Evolutionary conservation across 1,140 invertebrate species (phyloP).

Genomic region (Apolygus lucorum): DNA sequence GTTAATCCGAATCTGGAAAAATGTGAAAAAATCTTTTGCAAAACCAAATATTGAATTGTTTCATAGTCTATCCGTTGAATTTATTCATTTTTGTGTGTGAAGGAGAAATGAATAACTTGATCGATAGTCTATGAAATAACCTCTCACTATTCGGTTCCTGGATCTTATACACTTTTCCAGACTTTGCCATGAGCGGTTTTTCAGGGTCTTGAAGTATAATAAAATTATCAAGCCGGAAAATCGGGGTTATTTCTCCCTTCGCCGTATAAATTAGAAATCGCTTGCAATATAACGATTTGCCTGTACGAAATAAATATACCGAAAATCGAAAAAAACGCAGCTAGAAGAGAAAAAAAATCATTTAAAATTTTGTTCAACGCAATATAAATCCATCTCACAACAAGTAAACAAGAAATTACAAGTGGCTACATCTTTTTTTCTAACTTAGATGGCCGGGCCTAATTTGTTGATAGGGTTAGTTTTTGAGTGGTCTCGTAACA

Average conservation of each 20-base stretch:
- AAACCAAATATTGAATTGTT: background rate
- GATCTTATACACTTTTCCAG: no score
- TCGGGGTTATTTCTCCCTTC: no score
- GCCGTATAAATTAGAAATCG: slow-evolving; percentile 14
- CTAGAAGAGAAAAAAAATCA: slow-evolving; percentile 1
- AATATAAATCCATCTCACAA: slow-evolving; percentile 29
- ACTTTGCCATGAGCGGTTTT: no score
- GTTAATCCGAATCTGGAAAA: slow-evolving; percentile 4
- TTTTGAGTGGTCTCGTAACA: no score
- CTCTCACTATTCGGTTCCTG: no score
- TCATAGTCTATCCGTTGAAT: no score
- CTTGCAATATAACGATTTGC: no score
- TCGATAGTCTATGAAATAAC: no score
- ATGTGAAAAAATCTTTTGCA: background rate
- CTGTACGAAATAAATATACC: slow-evolving; percentile 17
- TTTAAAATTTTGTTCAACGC: background rate
- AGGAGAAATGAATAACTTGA: no score
- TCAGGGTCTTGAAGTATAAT: background rate
- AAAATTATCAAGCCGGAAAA: background rate
- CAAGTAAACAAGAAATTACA: background rate
- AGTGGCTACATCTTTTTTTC: background rate
- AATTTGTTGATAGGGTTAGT: slow-evolving; percentile 25
- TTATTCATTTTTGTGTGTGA: no score
- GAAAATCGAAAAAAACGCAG: slow-evolving; percentile 14
- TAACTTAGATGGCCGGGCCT: slow-evolving; percentile 21